Evolutionary conservation across 2,888 invertebrate species (phyloP).

Genomic region (Entomobrya multifasciata): DNA sequence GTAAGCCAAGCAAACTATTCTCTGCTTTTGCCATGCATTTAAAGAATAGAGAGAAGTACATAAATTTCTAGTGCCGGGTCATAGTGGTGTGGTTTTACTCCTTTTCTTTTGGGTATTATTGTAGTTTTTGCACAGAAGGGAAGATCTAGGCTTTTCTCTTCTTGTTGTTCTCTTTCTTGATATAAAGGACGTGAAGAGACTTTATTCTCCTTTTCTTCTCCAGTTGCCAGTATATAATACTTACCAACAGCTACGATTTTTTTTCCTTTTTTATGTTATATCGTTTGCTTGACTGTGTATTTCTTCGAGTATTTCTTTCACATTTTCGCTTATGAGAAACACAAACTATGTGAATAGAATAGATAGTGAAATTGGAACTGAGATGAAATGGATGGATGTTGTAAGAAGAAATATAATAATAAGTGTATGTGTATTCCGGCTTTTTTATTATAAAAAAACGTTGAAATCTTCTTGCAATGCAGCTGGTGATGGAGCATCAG

Average conservation of each 20-base stretch:
- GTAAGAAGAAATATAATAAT: constrained; percentile 26
- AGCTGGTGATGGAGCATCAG: neutral
- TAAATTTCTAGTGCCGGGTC: constrained; percentile 41
- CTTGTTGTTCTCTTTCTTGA: neutral
- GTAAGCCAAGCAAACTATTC: neutral
- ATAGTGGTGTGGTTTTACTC: neutral
- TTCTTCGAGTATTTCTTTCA: neutral
- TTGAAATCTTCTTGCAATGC: constrained; percentile 23
- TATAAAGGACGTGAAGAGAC: constrained; percentile 60
- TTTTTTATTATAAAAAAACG: constrained; percentile 12
- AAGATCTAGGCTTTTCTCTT: constrained; percentile 22
- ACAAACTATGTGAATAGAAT: constrained; percentile 50
- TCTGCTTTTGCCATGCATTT: neutral
- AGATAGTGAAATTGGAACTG: constrained; percentile 46
- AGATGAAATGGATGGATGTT: constrained; percentile 52
- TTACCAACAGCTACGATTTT: constrained; percentile 22
- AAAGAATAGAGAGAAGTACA: constrained; percentile 36
- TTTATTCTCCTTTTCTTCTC: constrained; percentile 43
- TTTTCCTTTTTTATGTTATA: constrained; percentile 49
- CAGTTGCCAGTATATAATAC: neutral
- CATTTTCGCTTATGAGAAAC: neutral
- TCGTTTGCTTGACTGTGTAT: constrained; percentile 5
- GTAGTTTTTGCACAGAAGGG: neutral
- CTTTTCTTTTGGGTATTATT: constrained; percentile 14
- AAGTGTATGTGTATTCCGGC: neutral